phyloP scores from a whole-genome alignment of 2,113 vertebrate genomes.

The Echinops telfairi region DNA sequence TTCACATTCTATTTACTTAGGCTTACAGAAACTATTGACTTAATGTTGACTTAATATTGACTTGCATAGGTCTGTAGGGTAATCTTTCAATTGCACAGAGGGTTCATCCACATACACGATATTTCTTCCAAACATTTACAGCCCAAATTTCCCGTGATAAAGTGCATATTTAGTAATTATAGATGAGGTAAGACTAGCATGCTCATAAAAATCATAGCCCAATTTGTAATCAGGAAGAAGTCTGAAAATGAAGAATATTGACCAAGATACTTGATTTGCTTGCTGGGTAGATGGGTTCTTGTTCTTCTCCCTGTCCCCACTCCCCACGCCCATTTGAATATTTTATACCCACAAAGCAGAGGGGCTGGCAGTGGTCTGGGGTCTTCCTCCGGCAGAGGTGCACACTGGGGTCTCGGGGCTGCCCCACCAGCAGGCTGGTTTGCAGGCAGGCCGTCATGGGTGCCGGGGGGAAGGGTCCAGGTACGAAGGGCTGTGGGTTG shows the following conservation, averaged over 20 bases:
- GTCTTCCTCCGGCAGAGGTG: conserved; percentile 86
- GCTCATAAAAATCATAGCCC: neutral
- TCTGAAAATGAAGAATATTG: neutral
- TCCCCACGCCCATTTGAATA: neutral
- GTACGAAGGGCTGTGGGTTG: neutral
- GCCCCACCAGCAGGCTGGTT: conserved; percentile 90
- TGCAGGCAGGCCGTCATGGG: conserved; percentile 92
- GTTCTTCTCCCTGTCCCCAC: neutral
- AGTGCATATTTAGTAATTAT: neutral
- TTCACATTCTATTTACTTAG: conserved; percentile 4
- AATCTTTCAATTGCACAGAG: neutral
- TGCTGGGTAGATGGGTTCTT: neutral
- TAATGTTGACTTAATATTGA: neutral
- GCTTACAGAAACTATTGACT: neutral
- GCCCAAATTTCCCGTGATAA: neutral
- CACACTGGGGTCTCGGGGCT: conserved; percentile 92
- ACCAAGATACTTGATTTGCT: neutral
- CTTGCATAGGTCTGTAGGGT: neutral
- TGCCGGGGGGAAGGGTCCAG: conserved; percentile 82
- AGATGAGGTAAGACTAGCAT: neutral
- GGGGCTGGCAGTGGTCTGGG: neutral
- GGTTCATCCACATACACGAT: neutral
- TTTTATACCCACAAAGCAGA: conserved; percentile 81
- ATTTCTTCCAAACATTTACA: neutral
- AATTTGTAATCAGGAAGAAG: neutral